A percentile compares a stretch with the other conserved stretches of the same genome.
Evolutionary conservation across 2,797 vertebrate genomes (phyloP).

Genomic region (Periophthalmus magnuspinnatus): DNA sequence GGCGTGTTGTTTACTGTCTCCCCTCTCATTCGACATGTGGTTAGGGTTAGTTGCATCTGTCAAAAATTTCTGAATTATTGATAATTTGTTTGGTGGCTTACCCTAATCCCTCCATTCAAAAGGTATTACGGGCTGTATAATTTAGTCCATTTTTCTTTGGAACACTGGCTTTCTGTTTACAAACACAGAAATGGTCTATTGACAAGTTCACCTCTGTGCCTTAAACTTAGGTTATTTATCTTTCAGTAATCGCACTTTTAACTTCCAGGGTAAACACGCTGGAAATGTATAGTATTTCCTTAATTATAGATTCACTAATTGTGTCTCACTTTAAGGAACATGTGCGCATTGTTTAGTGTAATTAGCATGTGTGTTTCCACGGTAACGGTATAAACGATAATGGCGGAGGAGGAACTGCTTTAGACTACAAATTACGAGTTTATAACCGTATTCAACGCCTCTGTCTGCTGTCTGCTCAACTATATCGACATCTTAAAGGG

Average conservation of each 20-base stretch:
- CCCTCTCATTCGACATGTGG: not conserved
- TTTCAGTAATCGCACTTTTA: not conserved
- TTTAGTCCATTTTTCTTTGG: not conserved
- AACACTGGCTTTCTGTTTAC: not conserved
- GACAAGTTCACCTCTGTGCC: not conserved
- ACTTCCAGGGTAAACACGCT: not conserved
- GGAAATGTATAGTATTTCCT: not conserved
- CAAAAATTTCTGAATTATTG: not conserved
- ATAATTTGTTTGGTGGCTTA: not conserved
- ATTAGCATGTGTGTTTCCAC: not conserved
- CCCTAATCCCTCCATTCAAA: not conserved
- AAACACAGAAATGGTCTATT: not conserved
- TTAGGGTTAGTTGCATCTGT: not conserved
- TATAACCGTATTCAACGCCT: not conserved
- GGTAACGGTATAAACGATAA: not conserved
- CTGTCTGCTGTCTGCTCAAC: not conserved
- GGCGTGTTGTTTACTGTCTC: not conserved
- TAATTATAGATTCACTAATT: slow-evolving; percentile 4
- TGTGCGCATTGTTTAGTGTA: not conserved
- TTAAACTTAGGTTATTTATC: not conserved
- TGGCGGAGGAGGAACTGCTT: not conserved
- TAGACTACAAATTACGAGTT: slow-evolving; percentile 3
- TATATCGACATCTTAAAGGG: not conserved
- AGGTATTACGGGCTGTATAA: not conserved
- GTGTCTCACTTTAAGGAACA: not conserved